Conservation (phyloP, 2,888 invertebrate genomes). For the Cotesia congregata region DNA sequence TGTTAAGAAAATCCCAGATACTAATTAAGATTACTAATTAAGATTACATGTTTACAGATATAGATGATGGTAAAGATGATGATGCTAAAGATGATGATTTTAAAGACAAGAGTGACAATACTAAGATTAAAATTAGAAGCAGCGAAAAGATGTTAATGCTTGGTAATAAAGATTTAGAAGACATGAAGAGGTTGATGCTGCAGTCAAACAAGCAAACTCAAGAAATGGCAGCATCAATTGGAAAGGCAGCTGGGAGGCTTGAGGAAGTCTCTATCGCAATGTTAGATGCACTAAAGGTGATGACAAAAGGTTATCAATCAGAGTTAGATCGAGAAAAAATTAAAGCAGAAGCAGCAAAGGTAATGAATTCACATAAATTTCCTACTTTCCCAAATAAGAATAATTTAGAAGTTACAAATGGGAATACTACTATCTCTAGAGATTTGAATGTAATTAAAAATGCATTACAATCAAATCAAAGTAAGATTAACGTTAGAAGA, state of each 20-base stretch:
- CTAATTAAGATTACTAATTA: not conserved
- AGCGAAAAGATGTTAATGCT: too few relatives aligned
- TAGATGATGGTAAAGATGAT: not conserved
- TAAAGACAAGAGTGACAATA: too few relatives aligned
- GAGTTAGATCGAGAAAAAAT: not conserved
- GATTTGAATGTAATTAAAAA: conserved; percentile 12
- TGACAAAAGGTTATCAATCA: not conserved
- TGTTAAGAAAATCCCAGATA: conserved; percentile 1
- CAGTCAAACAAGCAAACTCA: too few relatives aligned
- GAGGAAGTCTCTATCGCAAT: not conserved
- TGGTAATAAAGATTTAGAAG: too few relatives aligned
- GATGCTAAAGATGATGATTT: too few relatives aligned
- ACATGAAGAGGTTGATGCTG: too few relatives aligned
- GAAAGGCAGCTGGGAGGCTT: not conserved
- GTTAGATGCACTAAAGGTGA: not conserved
- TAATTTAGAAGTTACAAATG: not conserved
- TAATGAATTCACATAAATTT: too few relatives aligned
- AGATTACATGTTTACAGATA: not conserved
- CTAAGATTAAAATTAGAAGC: too few relatives aligned
- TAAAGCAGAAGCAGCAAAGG: too few relatives aligned
- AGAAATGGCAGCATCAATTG: too few relatives aligned
- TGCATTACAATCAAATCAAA: conserved; percentile 19
- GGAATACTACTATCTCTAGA: not conserved
- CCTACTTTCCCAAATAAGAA: too few relatives aligned
- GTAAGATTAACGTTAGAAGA: conserved; percentile 42